Conservation (phyloP, 2,888 invertebrate species). For the Gandaritis pyraliata region DNA sequence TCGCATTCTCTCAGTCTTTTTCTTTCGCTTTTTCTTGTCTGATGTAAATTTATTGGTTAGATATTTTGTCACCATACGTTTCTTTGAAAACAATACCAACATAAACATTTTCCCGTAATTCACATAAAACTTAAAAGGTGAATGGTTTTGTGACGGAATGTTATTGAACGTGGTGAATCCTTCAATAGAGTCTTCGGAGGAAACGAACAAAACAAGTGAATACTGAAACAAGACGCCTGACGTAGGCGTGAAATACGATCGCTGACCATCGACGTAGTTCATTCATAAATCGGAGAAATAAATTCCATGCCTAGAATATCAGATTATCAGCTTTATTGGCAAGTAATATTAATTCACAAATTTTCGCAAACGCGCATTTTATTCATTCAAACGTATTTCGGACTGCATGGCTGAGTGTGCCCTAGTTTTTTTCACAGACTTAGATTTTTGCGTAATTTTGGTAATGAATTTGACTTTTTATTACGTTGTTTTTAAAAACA, state of each 20-base stretch:
- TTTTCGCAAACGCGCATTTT: slow-evolving; percentile 23
- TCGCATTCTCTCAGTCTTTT: no score
- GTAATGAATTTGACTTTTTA: slow-evolving; percentile 7
- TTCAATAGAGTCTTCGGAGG: slow-evolving; percentile 22
- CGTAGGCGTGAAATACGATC: slow-evolving; percentile 39
- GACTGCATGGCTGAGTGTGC: slow-evolving; percentile 14
- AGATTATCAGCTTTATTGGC: slow-evolving; percentile 14
- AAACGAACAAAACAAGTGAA: slow-evolving; percentile 33
- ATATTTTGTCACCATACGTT: no score
- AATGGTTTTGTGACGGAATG: slow-evolving; percentile 1
- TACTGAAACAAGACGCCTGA: slow-evolving; percentile 37
- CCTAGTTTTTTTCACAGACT: slow-evolving; percentile 20
- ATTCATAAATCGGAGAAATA: slow-evolving; percentile 41
- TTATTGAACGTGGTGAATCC: slow-evolving; percentile 11
- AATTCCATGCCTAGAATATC: slow-evolving; percentile 29
- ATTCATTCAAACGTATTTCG: slow-evolving; percentile 21
- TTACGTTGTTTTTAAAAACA: background rate
- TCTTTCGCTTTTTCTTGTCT: background rate
- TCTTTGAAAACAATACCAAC: no score
- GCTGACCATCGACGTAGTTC: slow-evolving; percentile 33
- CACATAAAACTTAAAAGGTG: slow-evolving; percentile 5
- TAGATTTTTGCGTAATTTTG: slow-evolving; percentile 12
- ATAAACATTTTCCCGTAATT: background rate
- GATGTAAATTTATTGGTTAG: no score
- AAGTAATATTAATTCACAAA: slow-evolving; percentile 13